Percentiles rank a stretch among this genome's conserved stretches.
Evolutionary conservation across 2,797 vertebrate genomes (phyloP).

Genomic region (Muscicapa comitata): DNA sequence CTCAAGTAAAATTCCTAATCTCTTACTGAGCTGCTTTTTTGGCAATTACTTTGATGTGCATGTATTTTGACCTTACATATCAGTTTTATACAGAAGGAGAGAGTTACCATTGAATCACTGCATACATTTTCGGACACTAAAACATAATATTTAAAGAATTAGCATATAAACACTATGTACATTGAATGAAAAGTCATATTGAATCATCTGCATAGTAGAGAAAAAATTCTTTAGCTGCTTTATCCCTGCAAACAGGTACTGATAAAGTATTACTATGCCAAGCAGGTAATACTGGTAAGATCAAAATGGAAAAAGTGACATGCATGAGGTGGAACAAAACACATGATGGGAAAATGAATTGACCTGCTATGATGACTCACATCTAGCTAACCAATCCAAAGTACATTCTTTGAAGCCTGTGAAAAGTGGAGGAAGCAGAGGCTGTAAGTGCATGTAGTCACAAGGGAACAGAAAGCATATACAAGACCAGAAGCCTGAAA

Average conservation of each 20-base stretch:
- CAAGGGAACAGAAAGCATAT: neutral
- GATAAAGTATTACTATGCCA: neutral
- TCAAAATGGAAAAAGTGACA: neutral
- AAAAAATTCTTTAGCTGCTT: neutral
- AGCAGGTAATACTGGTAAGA: conserved; percentile 11
- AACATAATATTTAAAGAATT: neutral
- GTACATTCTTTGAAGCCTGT: neutral
- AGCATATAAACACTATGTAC: neutral
- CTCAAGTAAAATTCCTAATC: neutral
- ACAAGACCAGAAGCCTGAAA: neutral
- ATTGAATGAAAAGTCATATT: neutral
- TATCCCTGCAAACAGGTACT: neutral
- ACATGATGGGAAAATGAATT: neutral
- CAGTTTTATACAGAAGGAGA: neutral
- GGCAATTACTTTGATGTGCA: neutral
- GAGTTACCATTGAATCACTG: neutral
- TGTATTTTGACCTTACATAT: neutral
- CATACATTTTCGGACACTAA: neutral
- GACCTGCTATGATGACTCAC: neutral
- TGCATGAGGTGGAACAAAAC: neutral
- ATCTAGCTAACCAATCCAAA: neutral
- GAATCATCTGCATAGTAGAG: neutral
- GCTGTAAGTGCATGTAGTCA: neutral
- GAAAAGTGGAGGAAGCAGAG: neutral
- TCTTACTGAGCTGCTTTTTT: neutral